These are phyloP conservation scores for Itoplectis maculator DNA, from an alignment of 2,888 invertebrate genomes.

Conservation along the genomic window DNA sequence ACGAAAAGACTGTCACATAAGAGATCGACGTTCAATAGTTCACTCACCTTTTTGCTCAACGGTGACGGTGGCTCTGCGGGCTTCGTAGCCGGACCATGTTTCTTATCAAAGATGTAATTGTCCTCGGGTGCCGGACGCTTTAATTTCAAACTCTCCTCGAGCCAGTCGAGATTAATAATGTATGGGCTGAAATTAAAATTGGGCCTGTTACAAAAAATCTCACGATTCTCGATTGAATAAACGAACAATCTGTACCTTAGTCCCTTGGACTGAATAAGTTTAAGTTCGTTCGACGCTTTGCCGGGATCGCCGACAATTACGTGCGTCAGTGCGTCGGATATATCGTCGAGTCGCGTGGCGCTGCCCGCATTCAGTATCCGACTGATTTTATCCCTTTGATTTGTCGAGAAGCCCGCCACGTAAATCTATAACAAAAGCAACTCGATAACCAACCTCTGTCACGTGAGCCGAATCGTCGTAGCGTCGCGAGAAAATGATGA, in stretches of 20 bases:
- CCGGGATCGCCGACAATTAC: slow-evolving; percentile 89
- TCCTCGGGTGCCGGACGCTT: slow-evolving; percentile 87
- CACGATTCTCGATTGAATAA: slow-evolving; percentile 27
- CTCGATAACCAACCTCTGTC: neutral
- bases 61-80: slow-evolving; percentile 86
- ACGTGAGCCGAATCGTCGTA: neutral
- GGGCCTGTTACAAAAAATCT: slow-evolving; percentile 60
- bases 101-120: slow-evolving; percentile 78
- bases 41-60: slow-evolving; percentile 87
- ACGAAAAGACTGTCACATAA: too few species aligned
- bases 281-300: slow-evolving; percentile 85
- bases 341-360: slow-evolving; percentile 92
- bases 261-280: slow-evolving; percentile 79
- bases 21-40: too few species aligned
- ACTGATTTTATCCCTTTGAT: slow-evolving; percentile 89
- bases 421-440: slow-evolving; percentile 86
- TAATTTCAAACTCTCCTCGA: slow-evolving; percentile 90
- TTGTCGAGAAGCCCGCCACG: slow-evolving; percentile 88
- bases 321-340: slow-evolving; percentile 92
- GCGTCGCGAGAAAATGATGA: neutral
- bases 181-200: slow-evolving; percentile 85
- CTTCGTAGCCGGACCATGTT: slow-evolving; percentile 72
- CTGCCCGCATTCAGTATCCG: slow-evolving; percentile 91
- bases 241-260: slow-evolving; percentile 73
- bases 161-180: slow-evolving; percentile 90